Percentiles rank a stretch among this genome's conserved stretches.
Evolutionary conservation across 2,888 invertebrate genomes (phyloP).

Genomic region (Leistus spinibarbis): DNA sequence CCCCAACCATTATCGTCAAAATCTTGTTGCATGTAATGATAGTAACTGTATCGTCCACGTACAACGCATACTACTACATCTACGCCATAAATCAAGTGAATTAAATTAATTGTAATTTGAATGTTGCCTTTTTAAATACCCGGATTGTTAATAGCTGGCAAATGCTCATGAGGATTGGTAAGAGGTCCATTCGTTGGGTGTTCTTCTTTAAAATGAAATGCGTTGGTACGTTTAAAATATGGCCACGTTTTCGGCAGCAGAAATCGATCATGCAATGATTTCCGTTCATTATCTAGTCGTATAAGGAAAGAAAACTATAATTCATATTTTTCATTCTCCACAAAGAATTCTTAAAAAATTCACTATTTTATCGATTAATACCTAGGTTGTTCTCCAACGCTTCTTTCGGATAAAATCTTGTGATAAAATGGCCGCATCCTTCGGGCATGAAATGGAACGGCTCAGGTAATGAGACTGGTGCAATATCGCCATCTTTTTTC

Average conservation of each 20-base stretch:
- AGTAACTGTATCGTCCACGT: conserved; percentile 87
- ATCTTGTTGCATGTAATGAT: conserved; percentile 95
- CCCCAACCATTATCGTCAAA: conserved; percentile 99
- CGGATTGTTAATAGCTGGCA: conserved; percentile 48
- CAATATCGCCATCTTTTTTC: conserved; percentile 43
- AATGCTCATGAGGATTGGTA: conserved; percentile 75
- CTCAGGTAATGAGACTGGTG: conserved; percentile 60
- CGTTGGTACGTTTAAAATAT: conserved; percentile 76
- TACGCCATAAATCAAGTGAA: background rate
- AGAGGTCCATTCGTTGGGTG: conserved; percentile 60
- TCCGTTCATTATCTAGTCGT: conserved; percentile 71
- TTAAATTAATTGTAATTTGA: background rate
- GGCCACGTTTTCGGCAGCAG: conserved; percentile 73
- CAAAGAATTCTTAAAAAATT: too few relatives aligned
- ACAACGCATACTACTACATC: conserved; percentile 63
- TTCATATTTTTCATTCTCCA: too few relatives aligned
- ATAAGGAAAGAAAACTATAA: too few relatives aligned
- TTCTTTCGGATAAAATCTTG: conserved; percentile 72
- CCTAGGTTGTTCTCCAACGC: conserved; percentile 71
- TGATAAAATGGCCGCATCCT: conserved; percentile 77
- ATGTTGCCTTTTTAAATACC: background rate
- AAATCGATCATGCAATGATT: conserved; percentile 73
- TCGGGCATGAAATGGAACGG: conserved; percentile 77
- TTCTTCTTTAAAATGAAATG: conserved; percentile 62
- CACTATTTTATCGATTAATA: too few relatives aligned